phyloP scores from a whole-genome alignment of 1,140 invertebrate species.

The Zaprionus davidi region DNA sequence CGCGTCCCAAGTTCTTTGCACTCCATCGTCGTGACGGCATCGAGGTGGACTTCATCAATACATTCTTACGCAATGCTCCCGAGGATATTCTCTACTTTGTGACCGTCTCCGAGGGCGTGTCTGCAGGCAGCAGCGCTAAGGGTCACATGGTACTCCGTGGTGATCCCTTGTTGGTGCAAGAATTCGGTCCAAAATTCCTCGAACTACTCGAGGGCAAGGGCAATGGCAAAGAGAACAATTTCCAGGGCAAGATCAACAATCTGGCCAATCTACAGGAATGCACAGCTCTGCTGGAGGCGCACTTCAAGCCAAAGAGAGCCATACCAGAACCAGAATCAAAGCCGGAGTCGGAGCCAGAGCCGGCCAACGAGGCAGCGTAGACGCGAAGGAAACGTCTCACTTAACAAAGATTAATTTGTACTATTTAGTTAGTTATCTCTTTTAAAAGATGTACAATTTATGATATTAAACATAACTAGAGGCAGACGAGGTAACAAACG shows the following conservation, averaged over 20 bases:
- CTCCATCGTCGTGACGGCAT: constrained; percentile 89
- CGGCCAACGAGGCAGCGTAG: not conserved
- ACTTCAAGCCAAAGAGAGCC: constrained; percentile 83
- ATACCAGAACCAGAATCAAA: constrained; percentile 13
- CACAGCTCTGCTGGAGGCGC: constrained; percentile 79
- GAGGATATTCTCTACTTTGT: constrained; percentile 87
- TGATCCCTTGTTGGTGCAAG: constrained; percentile 81
- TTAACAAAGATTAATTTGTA: constrained; percentile 45
- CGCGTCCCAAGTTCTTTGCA: constrained; percentile 86
- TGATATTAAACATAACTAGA: constrained; percentile 57
- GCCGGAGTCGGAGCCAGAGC: constrained; percentile 12
- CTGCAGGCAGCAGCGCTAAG: constrained; percentile 85
- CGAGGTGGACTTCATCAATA: constrained; percentile 90
- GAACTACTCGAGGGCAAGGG: constrained; percentile 88
- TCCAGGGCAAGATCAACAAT: constrained; percentile 87
- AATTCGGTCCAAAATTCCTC: constrained; percentile 86
- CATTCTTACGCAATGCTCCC: constrained; percentile 87
- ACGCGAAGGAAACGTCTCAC: not conserved
- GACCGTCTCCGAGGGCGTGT: constrained; percentile 87
- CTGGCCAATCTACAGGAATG: constrained; percentile 84
- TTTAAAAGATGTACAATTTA: constrained; percentile 78
- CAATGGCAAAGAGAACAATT: constrained; percentile 86
- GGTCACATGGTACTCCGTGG: constrained; percentile 88
- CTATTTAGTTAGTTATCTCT: constrained; percentile 33
- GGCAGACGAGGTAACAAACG: constrained; percentile 32